Percentiles rank a stretch among this genome's conserved stretches.
These are phyloP conservation scores for Meteorus colon DNA, from an alignment of 2,888 invertebrate species.

Conservation along the genomic window DNA sequence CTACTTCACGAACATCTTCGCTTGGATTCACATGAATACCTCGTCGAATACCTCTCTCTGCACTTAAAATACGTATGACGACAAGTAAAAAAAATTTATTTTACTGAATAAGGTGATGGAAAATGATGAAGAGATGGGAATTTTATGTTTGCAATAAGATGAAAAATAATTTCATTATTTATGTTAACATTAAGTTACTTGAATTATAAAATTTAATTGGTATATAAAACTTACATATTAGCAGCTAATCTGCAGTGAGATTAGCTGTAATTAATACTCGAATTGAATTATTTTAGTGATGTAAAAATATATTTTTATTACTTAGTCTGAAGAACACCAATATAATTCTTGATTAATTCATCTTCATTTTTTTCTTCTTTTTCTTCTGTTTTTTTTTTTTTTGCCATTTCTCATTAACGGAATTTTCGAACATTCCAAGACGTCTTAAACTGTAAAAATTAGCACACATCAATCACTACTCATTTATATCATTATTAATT, in stretches of 20 bases:
- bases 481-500: neutral
- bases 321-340: too few relatives aligned
- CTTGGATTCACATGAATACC: conserved; percentile 37
- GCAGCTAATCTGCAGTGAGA: neutral
- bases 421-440: neutral
- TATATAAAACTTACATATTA: neutral
- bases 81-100: conserved; percentile 8
- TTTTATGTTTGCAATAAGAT: too few relatives aligned
- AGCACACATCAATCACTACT: neutral
- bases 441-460: neutral
- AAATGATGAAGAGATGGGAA: neutral
- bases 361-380: neutral
- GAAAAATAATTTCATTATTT: too few relatives aligned
- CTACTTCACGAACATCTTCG: conserved; percentile 35
- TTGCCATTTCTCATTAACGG: neutral
- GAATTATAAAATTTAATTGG: conserved; percentile 2
- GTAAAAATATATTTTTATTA: neutral
- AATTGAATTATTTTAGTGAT: neutral
- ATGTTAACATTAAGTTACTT: neutral
- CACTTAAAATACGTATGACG: conserved; percentile 15
- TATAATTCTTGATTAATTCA: neutral
- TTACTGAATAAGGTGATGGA: neutral
- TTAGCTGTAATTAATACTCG: neutral
- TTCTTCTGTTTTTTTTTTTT: neutral
- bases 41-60: conserved; percentile 8